Evolutionary conservation across 1,140 invertebrate genomes (phyloP), one percentile per base, ranked within the genome.

Genomic region (Eupeodes corollae): DNA sequence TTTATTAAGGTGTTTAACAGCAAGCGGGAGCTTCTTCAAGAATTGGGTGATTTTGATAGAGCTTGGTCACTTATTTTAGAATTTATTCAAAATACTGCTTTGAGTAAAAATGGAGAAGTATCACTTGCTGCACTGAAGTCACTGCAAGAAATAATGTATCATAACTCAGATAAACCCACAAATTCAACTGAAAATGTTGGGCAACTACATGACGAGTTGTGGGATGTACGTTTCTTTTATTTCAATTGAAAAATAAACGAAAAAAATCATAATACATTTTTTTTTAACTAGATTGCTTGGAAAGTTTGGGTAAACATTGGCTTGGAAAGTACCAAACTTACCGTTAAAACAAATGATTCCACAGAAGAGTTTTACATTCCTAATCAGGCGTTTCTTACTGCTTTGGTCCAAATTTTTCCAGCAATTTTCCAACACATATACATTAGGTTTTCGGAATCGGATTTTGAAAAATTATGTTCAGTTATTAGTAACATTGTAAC

Each of bases 121-220:
- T 93, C 91, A 6, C 75, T 97, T 47, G 90, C 92, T 5, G 91
- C 92, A 5, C 68, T 98, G 2, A 95, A 96, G 68, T 92, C 92
- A 18, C 90, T 98, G 65, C 91, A 97, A 73, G 92, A 97, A 70
- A 88, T 96, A 54, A 74, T 94, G 40, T 83, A 84, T 57, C 58
- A 67, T 47, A 67, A 64, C 30, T 49, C 55, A 1, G 49, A 44
- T 35, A 57, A 46, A 35, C 52, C 34, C 12, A 41, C 3, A 41
- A 53, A 38, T 15, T 26, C 14, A 48, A 48, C 13, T 26, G 21
- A 26, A 26, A 26, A 26, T 26, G 8, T 26, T 26, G 21, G 3
- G 3, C 21, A 26, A 8, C 21, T 26, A 8, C 21, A 79, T 6
- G 73, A 76, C 49, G 73, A 79, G 41, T 74, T 89, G 43, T 91